Percentiles rank a stretch among this genome's conserved stretches.
Evolutionary conservation across 2,113 vertebrate genomes (phyloP).

Genomic region (Colaptes auratus): DNA sequence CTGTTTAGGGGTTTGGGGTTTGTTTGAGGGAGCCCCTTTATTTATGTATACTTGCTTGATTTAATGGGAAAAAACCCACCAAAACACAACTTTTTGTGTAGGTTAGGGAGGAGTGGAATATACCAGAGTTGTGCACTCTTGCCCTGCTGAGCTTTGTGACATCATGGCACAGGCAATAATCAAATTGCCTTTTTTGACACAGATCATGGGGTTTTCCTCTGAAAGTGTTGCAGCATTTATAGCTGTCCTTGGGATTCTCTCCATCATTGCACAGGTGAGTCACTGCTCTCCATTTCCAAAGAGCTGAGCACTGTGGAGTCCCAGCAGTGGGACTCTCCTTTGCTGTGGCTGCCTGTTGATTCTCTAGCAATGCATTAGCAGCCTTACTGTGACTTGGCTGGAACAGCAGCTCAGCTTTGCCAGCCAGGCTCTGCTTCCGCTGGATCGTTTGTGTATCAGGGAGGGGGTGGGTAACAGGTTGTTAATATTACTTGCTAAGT

Average conservation of each 20-base stretch:
- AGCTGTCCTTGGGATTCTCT: constrained; percentile 88
- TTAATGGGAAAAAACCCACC: not conserved
- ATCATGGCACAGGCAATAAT: not conserved
- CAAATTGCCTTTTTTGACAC: constrained; percentile 6
- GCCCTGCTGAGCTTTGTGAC: not conserved
- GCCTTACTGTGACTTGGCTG: not conserved
- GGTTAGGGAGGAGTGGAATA: not conserved
- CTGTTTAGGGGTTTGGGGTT: not conserved
- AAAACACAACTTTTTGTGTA: no score
- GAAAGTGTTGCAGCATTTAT: constrained; percentile 90
- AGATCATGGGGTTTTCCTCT: constrained; percentile 90
- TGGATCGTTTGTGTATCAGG: not conserved
- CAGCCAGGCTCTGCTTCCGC: not conserved
- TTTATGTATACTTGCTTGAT: not conserved
- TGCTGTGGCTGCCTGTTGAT: not conserved
- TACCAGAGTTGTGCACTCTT: not conserved
- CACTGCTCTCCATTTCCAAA: not conserved
- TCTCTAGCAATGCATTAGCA: not conserved
- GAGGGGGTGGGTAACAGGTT: not conserved
- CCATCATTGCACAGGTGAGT: constrained; percentile 88
- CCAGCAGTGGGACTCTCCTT: not conserved
- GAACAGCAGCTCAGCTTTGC: not conserved
- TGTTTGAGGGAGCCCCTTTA: not conserved
- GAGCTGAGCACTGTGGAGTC: not conserved
- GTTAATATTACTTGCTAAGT: not conserved